A percentile compares a stretch with the other conserved stretches of the same genome.
These are phyloP conservation scores for Paratilapia polleni DNA, from an alignment of 2,113 vertebrate species.

Conservation along the genomic window DNA sequence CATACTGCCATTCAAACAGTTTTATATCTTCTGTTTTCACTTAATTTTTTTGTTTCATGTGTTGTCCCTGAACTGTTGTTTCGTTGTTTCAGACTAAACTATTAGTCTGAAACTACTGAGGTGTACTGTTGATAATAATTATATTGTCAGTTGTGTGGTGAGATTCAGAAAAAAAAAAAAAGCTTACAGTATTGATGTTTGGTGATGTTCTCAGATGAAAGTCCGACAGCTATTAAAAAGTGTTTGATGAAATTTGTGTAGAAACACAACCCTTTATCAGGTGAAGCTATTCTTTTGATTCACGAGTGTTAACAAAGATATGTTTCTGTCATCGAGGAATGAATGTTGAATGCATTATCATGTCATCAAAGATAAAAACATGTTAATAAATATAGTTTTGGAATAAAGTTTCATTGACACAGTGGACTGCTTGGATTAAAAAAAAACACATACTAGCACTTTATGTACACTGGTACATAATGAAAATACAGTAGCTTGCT, in stretches of 20 bases:
- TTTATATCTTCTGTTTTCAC: background rate
- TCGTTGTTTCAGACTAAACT: conserved; percentile 16
- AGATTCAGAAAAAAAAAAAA: conserved; percentile 3
- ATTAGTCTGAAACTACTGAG: background rate
- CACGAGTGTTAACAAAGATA: background rate
- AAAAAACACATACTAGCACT: background rate
- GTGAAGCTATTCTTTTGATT: conserved; percentile 22
- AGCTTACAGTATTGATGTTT: conserved; percentile 12
- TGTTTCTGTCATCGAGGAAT: conserved; percentile 8
- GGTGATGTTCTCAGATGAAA: conserved; percentile 29
- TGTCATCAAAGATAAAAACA: conserved; percentile 2
- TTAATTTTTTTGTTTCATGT: conserved; percentile 9
- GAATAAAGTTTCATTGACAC: conserved; percentile 2
- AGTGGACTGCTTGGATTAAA: background rate
- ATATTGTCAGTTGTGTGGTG: conserved; percentile 15
- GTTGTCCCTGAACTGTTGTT: background rate
- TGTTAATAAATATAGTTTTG: conserved; percentile 46
- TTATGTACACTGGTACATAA: conserved; percentile 7
- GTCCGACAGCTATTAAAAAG: background rate
- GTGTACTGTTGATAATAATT: conserved; percentile 10
- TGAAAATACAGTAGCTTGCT: background rate
- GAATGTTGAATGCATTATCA: conserved; percentile 18
- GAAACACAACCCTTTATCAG: conserved; percentile 9
- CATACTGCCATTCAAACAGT: background rate
- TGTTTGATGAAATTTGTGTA: background rate